phyloP scores from a whole-genome alignment of 53 echinoderm and acorn worm genomes.

The Echinometra lucunter region DNA sequence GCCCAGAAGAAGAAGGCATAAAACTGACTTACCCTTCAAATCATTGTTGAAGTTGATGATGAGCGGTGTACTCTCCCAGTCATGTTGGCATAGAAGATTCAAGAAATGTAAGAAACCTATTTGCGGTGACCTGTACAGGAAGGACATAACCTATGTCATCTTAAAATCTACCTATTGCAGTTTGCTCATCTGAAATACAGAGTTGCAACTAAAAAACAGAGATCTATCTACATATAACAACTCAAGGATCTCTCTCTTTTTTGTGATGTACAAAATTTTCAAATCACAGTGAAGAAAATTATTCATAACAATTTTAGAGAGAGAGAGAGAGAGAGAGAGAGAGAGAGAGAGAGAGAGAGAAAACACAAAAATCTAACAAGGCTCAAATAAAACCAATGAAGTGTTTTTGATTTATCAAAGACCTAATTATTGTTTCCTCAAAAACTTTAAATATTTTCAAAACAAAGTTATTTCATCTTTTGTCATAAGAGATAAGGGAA shows the following conservation, averaged over 20 bases:
- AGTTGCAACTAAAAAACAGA: too few species aligned
- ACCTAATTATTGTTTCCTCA: too few species aligned
- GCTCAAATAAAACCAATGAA: too few species aligned
- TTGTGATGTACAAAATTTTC: neutral
- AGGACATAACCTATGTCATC: neutral
- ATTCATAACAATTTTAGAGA: neutral
- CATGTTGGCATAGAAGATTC: constrained; percentile 76
- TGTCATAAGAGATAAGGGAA: too few species aligned
- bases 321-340: neutral
- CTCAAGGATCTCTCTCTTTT: neutral
- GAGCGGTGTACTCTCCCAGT: constrained; percentile 82
- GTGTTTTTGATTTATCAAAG: too few species aligned
- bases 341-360: too few species aligned
- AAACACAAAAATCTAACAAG: too few species aligned
- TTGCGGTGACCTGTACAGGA: constrained; percentile 75
- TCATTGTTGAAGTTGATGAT: constrained; percentile 93
- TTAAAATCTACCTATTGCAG: neutral
- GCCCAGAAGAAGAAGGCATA: too few species aligned
- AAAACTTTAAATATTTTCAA: too few species aligned
- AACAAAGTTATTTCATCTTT: neutral
- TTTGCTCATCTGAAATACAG: neutral
- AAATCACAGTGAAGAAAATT: neutral
- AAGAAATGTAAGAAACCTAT: constrained; percentile 92
- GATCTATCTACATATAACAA: neutral
- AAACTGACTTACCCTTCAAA: constrained; percentile 71